phyloP scores from a whole-genome alignment of 2,888 invertebrate genomes.

The Calameuta idolon region DNA sequence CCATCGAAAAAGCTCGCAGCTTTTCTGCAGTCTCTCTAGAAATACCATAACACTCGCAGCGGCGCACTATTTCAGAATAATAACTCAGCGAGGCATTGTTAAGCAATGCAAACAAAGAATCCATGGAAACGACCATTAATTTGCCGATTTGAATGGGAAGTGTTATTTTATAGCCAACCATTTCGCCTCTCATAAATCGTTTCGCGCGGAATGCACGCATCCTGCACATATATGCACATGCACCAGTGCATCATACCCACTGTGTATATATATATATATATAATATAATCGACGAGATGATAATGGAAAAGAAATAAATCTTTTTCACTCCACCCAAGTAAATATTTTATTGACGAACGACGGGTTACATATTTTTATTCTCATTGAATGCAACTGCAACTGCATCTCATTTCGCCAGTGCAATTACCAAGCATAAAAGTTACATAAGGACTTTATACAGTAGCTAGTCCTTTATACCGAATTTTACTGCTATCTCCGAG shows the following conservation, averaged over 20 bases:
- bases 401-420: background rate
- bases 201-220: slow-evolving; percentile 35
- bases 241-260: background rate
- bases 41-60: background rate
- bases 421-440: background rate
- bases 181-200: slow-evolving; percentile 56
- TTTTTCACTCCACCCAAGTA: background rate
- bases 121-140: slow-evolving; percentile 61
- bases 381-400: background rate
- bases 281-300: background rate
- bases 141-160: slow-evolving; percentile 61
- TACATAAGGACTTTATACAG: background rate
- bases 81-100: slow-evolving; percentile 54
- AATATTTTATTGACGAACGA: background rate
- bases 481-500: background rate
- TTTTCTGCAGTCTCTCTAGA: background rate
- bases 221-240: slow-evolving; percentile 3
- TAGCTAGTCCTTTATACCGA: background rate
- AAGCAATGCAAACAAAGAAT: slow-evolving; percentile 55
- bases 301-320: slow-evolving; percentile 2
- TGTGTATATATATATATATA: slow-evolving; percentile 3
- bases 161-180: slow-evolving; percentile 61
- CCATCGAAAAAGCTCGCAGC: background rate
- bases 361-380: background rate
- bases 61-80: slow-evolving; percentile 48